Base-by-base conservation (phyloP, 1,140 invertebrate species). In the Bombus superbus region DNA sequence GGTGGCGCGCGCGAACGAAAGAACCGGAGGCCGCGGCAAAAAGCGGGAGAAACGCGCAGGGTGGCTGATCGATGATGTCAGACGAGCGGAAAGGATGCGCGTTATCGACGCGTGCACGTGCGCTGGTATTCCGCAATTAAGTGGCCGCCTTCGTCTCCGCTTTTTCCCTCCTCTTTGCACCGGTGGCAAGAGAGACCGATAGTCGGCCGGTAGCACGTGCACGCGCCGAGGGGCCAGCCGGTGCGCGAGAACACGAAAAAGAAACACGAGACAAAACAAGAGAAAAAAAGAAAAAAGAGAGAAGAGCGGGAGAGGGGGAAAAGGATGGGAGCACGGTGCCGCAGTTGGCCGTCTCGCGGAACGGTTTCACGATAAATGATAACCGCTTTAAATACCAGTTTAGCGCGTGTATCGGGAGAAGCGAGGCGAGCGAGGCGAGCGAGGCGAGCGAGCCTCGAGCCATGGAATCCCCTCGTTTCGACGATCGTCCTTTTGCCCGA, bases 321-420 rank as follows among this genome's bases (percentile, higher is more conserved):
- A 35, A 32, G 18, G 32, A 32, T 81, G 68, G 66, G 71, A 35
- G 57, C 66, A 68, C 35, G 80, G 53, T 47, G 62, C 38, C 15
- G 40, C 57, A 62, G 62, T 71, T 81, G 59, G 78, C 71, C 47
- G 84, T 81, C 77, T 81, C 73, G 75, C 75, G 81, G 74, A 84
- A 87, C 75, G 75, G 81, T 83, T 87, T 57, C 75, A 82, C 81
- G 86, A 87, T 87, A 87, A 87, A 87, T 84, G 86, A 87, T 87
- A 87, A 87, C 81, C 74, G 86, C 74, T 87, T 87, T 87, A 87
- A 87, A 87, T 87, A 87, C 86, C 86, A 84, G 86, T 87, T 87
- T 87, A 87, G 86, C 86, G 81, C 86, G 86, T 87, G 86, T 86
- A 47, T n/a, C 11, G 1, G 18, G n/a, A 22, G 8, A 18, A 25